phyloP scores from a whole-genome alignment of 1,140 invertebrate species.

The Dendroctonus valens region DNA sequence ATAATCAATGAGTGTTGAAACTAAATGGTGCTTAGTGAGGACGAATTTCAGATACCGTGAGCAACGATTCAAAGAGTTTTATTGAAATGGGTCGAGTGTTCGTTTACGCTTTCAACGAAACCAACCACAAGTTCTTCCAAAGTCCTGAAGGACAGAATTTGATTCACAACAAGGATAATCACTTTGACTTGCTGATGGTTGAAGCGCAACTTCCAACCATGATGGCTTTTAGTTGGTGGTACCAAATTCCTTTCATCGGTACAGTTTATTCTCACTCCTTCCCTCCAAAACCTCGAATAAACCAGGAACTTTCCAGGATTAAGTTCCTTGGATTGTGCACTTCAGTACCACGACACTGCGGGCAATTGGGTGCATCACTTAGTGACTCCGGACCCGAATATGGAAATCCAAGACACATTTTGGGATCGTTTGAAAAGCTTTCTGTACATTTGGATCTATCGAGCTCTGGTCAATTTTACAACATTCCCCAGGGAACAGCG shows the following conservation, averaged over 20 bases:
- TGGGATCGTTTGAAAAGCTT: conserved; percentile 33
- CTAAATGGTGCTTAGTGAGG: not conserved
- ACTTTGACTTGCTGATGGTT: conserved; percentile 47
- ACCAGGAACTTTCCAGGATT: conserved; percentile 14
- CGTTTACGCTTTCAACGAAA: not conserved
- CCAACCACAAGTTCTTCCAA: conserved; percentile 2
- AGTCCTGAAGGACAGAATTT: conserved; percentile 46
- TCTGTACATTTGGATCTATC: conserved; percentile 14
- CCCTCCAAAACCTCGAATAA: too few relatives aligned
- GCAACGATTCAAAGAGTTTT: conserved; percentile 9
- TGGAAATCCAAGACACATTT: conserved; percentile 23
- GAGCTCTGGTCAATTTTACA: conserved; percentile 8
- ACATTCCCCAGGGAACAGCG: conserved; percentile 40
- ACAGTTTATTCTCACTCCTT: not conserved
- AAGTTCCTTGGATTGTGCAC: conserved; percentile 33
- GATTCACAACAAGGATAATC: conserved; percentile 39
- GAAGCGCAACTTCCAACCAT: conserved; percentile 40
- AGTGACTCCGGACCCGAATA: conserved; percentile 48
- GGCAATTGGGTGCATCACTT: conserved; percentile 52
- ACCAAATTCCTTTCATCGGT: conserved; percentile 45
- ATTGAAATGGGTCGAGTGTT: conserved; percentile 4
- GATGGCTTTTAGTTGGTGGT: conserved; percentile 38
- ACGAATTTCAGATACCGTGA: conserved; percentile 3
- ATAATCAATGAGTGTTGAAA: not conserved
- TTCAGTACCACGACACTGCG: conserved; percentile 35